Percentiles rank a stretch among this genome's conserved stretches.
Evolutionary conservation across 1,140 invertebrate species (phyloP).

Genomic region (Aphis craccivora): DNA sequence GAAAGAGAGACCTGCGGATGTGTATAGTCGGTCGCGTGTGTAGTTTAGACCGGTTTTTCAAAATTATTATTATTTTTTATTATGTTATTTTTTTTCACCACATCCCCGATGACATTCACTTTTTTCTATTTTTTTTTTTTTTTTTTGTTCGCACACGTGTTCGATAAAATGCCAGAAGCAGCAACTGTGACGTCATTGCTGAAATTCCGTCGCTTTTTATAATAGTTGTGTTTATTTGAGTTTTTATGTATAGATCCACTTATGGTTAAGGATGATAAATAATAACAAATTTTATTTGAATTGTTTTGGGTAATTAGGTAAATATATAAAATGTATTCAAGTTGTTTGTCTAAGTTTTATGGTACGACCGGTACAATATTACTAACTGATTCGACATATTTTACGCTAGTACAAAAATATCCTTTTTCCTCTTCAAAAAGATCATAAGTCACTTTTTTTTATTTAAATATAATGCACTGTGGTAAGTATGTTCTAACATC

Average conservation of each 20-base stretch:
- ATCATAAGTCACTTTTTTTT: neutral
- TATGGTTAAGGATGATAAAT: neutral
- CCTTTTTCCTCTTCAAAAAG: neutral
- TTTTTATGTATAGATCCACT: no score
- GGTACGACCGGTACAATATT: neutral
- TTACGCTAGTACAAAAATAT: neutral
- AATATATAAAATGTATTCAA: neutral
- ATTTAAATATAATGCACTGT: neutral
- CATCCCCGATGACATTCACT: conserved; percentile 7
- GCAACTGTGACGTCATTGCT: neutral
- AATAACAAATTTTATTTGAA: neutral
- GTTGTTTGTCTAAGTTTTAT: neutral
- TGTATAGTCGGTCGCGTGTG: neutral
- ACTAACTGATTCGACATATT: no score
- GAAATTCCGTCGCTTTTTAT: neutral
- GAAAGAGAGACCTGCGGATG: neutral
- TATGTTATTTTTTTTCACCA: neutral
- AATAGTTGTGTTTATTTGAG: neutral
- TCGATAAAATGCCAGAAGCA: neutral
- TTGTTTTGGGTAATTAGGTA: neutral
- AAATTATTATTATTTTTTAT: neutral
- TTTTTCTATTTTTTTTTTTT: neutral
- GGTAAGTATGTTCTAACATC: neutral
- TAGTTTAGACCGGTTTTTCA: conserved; percentile 5
- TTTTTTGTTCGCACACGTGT: neutral